Evolutionary conservation across 35 echinoderm and acorn worm genomes (phyloP).

Genomic region (Lytechinus pictus): DNA sequence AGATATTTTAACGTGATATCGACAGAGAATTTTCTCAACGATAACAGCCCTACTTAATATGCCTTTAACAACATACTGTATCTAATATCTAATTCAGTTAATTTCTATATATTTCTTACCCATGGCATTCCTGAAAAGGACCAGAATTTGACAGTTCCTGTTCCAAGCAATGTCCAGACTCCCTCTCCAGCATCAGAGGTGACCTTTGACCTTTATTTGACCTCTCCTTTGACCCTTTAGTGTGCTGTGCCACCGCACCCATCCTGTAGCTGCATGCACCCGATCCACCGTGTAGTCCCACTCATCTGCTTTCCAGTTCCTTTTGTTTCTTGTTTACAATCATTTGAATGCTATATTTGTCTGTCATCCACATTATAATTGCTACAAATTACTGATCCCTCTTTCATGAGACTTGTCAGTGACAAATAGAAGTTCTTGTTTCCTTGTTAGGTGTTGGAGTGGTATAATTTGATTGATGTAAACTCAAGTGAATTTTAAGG

Average conservation of each 20-base stretch:
- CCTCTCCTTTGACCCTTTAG: background rate
- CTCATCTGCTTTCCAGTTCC: background rate
- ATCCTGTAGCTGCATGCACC: background rate
- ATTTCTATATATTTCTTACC: background rate
- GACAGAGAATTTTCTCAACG: too few species aligned
- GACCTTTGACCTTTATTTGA: slow-evolving; percentile 19
- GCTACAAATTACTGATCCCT: too few species aligned
- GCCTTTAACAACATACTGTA: background rate
- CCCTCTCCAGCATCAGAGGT: slow-evolving; percentile 47
- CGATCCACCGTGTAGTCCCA: background rate
- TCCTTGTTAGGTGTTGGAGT: too few species aligned
- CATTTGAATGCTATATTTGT: background rate
- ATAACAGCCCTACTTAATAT: too few species aligned
- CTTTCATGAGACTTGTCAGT: too few species aligned
- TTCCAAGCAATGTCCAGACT: slow-evolving; percentile 38
- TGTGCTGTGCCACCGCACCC: background rate
- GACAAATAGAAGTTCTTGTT: too few species aligned
- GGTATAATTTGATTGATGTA: too few species aligned
- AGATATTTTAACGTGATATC: too few species aligned
- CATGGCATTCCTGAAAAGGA: background rate
- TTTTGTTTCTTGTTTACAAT: background rate
- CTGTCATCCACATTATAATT: too few species aligned
- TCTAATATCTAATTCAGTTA: background rate
- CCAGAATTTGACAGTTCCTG: slow-evolving; percentile 46
- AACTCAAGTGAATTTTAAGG: too few species aligned